phyloP scores from a whole-genome alignment of 2,888 invertebrate species.

The Apamea monoglypha region DNA sequence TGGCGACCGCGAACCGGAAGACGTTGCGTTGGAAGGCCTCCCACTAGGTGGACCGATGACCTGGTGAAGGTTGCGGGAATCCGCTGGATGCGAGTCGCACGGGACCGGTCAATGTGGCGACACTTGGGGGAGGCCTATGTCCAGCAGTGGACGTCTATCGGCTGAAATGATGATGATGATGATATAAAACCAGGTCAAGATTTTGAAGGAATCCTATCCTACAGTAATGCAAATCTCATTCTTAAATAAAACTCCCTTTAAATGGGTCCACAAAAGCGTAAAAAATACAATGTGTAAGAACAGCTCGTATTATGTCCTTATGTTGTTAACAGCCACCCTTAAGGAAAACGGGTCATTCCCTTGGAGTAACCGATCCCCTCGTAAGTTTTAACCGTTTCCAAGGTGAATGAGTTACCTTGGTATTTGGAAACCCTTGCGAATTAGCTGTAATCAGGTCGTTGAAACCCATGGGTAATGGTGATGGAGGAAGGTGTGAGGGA shows the following conservation, averaged over 20 bases:
- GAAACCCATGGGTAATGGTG: conserved; percentile 27
- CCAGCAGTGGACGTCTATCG: no score
- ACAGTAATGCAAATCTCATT: conserved; percentile 6
- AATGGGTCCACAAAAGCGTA: conserved; percentile 19
- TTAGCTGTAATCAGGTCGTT: conserved; percentile 45
- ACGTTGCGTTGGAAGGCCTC: no score
- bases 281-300: conserved; percentile 45
- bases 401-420: conserved; percentile 42
- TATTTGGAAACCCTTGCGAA: conserved; percentile 41
- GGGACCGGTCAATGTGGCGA: no score
- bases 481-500: conserved; percentile 35
- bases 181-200: not conserved
- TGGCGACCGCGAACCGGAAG: no score
- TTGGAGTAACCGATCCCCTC: conserved; percentile 49
- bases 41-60: no score
- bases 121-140: no score
- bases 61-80: no score
- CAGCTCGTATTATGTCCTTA: conserved; percentile 53
- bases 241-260: conserved; percentile 9
- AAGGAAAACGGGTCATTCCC: conserved; percentile 58
- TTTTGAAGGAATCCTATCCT: not conserved
- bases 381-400: conserved; percentile 56
- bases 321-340: conserved; percentile 58
- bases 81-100: no score
- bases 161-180: no score